phyloP scores from a whole-genome alignment of 2,888 invertebrate species.

The Cerceris ruficornis region DNA sequence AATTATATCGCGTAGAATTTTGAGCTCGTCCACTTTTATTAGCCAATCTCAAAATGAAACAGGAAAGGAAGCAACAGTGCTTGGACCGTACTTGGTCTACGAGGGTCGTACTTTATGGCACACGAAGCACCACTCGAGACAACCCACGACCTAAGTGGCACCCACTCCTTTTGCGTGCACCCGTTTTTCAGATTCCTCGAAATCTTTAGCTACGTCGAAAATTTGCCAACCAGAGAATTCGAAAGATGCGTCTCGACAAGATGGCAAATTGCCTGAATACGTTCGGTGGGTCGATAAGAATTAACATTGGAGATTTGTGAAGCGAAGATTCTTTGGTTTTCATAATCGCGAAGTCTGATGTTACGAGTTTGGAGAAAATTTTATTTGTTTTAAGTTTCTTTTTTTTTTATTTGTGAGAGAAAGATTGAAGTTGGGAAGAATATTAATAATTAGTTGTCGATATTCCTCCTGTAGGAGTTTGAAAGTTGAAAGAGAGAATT shows the following conservation, averaged over 20 bases:
- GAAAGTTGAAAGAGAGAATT: too few relatives aligned
- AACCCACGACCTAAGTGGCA: constrained; percentile 50
- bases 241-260: not conserved
- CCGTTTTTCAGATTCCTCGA: constrained; percentile 45
- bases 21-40: constrained; percentile 1
- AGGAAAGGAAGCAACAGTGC: constrained; percentile 35
- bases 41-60: constrained; percentile 1
- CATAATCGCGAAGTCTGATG: too few relatives aligned
- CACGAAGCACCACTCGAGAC: constrained; percentile 60
- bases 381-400: too few relatives aligned
- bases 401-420: too few relatives aligned
- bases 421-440: too few relatives aligned
- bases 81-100: constrained; percentile 33
- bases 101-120: constrained; percentile 52
- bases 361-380: too few relatives aligned
- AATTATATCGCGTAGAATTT: not conserved
- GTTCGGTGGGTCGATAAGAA: too few relatives aligned
- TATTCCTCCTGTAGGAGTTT: too few relatives aligned
- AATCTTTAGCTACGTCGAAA: constrained; percentile 22
- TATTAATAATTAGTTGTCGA: too few relatives aligned
- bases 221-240: not conserved
- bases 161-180: constrained; percentile 36
- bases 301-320: too few relatives aligned
- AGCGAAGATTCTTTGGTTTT: too few relatives aligned
- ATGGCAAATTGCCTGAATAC: too few relatives aligned